phyloP scores from a whole-genome alignment of 2,888 invertebrate species.

The Andrena flavipes region DNA sequence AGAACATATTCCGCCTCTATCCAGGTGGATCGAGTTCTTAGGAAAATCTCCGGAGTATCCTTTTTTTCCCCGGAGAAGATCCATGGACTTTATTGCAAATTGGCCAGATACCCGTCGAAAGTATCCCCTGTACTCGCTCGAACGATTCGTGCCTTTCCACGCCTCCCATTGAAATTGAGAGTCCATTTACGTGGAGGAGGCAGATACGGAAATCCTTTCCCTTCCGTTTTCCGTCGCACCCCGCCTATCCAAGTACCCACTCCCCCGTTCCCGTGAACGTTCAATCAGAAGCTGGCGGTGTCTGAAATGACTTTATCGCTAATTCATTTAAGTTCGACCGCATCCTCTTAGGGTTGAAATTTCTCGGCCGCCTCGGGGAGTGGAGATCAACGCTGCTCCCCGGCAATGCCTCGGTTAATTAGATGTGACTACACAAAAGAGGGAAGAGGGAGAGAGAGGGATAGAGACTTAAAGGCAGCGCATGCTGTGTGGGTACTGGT shows the following conservation, averaged over 20 bases:
- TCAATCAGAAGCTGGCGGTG: constrained; percentile 49
- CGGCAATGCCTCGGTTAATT: constrained; percentile 65
- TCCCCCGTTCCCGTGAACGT: constrained; percentile 17
- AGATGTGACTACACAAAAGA: constrained; percentile 70
- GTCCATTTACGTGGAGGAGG: constrained; percentile 23
- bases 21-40: constrained; percentile 36
- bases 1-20: constrained; percentile 32
- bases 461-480: constrained; percentile 13
- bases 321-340: constrained; percentile 60
- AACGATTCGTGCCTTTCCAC: constrained; percentile 15
- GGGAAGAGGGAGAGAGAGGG: constrained; percentile 27
- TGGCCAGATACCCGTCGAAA: constrained; percentile 28
- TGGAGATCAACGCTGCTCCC: constrained; percentile 50
- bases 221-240: neutral
- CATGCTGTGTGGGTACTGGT: constrained; percentile 4
- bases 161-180: constrained; percentile 22
- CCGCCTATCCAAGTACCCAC: no score
- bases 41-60: constrained; percentile 13
- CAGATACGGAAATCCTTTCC: constrained; percentile 36
- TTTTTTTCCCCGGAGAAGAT: neutral
- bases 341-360: constrained; percentile 61
- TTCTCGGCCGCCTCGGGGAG: constrained; percentile 43
- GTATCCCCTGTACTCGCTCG: neutral
- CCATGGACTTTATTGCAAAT: constrained; percentile 39
- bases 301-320: constrained; percentile 62